These are phyloP conservation scores for Eulemur rubriventer DNA, from an alignment of 2,797 vertebrate species.

Conservation along the genomic window DNA sequence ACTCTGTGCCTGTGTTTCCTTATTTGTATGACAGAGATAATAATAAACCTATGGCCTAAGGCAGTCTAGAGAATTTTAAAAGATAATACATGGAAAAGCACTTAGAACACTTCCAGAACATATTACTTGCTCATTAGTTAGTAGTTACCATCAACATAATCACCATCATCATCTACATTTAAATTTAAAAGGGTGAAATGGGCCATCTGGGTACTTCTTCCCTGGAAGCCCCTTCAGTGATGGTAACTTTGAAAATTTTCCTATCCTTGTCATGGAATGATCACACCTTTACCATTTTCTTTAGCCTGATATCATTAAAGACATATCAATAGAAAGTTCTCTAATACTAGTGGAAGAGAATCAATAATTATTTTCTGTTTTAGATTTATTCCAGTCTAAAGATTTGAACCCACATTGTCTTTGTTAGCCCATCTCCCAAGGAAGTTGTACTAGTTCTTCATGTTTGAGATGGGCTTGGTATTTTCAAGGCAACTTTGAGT, in stretches of 20 bases:
- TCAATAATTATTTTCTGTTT: neutral
- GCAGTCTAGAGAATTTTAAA: neutral
- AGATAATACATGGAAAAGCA: neutral
- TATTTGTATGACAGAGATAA: neutral
- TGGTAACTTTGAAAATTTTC: neutral
- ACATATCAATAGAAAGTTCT: neutral
- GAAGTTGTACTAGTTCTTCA: neutral
- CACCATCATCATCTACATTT: neutral
- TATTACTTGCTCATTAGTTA: neutral
- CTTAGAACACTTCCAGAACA: neutral
- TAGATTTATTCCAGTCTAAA: neutral
- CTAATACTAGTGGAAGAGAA: neutral
- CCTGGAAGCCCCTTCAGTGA: neutral
- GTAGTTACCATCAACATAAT: neutral
- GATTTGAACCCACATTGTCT: neutral
- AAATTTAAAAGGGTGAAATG: neutral
- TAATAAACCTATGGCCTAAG: neutral
- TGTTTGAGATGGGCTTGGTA: neutral
- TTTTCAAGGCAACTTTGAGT: conserved; percentile 26
- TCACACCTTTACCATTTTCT: neutral
- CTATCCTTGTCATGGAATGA: neutral
- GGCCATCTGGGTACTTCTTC: neutral
- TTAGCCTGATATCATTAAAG: neutral
- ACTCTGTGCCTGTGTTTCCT: neutral
- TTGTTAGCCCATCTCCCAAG: neutral